Evolutionary conservation across 2,797 vertebrate genomes (phyloP).

Genomic region (Gymnocypris eckloni): DNA sequence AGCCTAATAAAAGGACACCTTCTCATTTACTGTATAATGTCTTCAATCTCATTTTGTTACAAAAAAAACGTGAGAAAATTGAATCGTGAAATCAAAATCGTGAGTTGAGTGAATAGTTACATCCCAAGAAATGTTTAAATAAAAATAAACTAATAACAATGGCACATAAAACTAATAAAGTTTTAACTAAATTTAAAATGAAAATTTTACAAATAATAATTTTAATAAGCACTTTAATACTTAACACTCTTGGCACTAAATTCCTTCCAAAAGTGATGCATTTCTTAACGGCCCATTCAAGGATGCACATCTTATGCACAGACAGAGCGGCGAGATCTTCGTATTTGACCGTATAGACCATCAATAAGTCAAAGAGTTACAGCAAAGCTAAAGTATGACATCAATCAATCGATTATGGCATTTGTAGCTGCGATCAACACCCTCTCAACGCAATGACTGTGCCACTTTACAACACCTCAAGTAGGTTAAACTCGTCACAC

Average conservation of each 20-base stretch:
- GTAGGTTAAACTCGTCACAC: not conserved
- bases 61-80: no score
- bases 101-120: no score
- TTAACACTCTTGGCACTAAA: not conserved
- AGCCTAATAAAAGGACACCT: no score
- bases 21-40: no score
- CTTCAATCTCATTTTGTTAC: no score
- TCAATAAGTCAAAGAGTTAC: constrained; percentile 12
- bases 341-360: not conserved
- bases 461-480: not conserved
- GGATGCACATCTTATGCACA: not conserved
- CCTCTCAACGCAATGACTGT: not conserved
- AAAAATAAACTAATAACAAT: no score
- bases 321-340: not conserved
- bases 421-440: not conserved
- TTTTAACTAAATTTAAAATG: no score
- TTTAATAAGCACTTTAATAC: no score
- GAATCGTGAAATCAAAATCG: no score
- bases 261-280: not conserved
- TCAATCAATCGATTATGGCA: not conserved
- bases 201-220: no score
- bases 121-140: no score
- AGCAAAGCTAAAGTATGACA: not conserved
- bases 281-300: not conserved
- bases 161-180: no score